Conservation (phyloP, 2,888 invertebrate species). For the Malachius bipustulatus region DNA sequence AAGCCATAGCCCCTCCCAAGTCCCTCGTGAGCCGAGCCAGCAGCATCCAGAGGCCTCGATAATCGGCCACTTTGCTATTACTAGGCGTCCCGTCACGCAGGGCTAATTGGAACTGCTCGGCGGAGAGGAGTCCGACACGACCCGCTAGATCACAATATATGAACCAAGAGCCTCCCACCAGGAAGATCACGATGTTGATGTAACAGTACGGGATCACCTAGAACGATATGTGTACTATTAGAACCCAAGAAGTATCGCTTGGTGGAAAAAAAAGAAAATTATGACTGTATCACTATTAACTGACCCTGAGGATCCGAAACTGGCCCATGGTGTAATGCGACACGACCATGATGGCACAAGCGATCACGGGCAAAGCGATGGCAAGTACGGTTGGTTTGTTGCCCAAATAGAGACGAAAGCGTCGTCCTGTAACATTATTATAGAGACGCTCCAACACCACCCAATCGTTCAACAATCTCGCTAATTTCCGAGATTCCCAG, state of each 20-base stretch:
- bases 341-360: conserved; percentile 50
- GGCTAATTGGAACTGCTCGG: conserved; percentile 58
- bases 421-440: conserved; percentile 45
- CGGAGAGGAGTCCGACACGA: conserved; percentile 49
- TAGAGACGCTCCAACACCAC: conserved; percentile 55
- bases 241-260: no score
- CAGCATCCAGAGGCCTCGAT: conserved; percentile 58
- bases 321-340: conserved; percentile 61
- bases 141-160: conserved; percentile 54
- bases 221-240: no score
- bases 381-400: conserved; percentile 48
- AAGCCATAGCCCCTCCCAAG: conserved; percentile 55
- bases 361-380: conserved; percentile 47
- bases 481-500: conserved; percentile 55
- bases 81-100: conserved; percentile 57
- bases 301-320: conserved; percentile 49
- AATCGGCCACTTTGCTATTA: conserved; percentile 55
- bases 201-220: conserved; percentile 56
- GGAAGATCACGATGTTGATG: conserved; percentile 54
- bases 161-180: conserved; percentile 60
- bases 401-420: conserved; percentile 44
- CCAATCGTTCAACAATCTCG: conserved; percentile 50
- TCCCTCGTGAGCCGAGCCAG: conserved; percentile 55
- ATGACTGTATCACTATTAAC: no score
- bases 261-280: no score